These are phyloP conservation scores for Brachyhypopomus occidentalis DNA, from an alignment of 2,113 vertebrate species.

Conservation along the genomic window DNA sequence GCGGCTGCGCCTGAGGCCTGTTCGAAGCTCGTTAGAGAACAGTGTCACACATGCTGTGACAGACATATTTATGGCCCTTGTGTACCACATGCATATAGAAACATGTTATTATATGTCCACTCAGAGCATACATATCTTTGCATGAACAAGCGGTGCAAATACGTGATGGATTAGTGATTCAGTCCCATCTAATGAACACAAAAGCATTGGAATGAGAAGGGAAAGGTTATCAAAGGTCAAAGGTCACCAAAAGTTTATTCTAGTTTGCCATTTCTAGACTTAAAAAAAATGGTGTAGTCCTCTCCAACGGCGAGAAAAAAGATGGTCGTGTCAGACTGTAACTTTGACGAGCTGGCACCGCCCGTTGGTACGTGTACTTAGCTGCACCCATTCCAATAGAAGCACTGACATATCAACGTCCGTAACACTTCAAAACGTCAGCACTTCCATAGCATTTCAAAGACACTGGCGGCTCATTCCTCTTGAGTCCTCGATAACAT, in stretches of 20 bases:
- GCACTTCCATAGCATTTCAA: constrained; percentile 71
- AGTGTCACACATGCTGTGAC: constrained; percentile 40
- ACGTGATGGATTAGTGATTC: constrained; percentile 55
- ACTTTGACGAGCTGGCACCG: constrained; percentile 35
- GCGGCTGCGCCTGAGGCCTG: constrained; percentile 90
- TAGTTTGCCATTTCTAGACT: constrained; percentile 76
- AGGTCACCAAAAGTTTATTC: constrained; percentile 72
- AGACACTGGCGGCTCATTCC: constrained; percentile 55
- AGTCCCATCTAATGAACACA: constrained; percentile 37
- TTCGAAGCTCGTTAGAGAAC: constrained; percentile 35
- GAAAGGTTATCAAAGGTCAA: constrained; percentile 66
- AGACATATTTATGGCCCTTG: constrained; percentile 58
- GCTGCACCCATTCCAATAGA: constrained; percentile 52
- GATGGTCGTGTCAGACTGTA: constrained; percentile 26
- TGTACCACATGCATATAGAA: constrained; percentile 70
- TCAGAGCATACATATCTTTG: constrained; percentile 47
- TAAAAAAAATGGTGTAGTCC: constrained; percentile 69
- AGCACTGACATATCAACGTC: constrained; percentile 73
- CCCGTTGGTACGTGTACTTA: constrained; percentile 46
- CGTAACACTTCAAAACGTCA: constrained; percentile 73
- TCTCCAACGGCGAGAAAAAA: constrained; percentile 64
- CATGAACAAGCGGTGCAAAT: constrained; percentile 68
- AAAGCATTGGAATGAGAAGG: constrained; percentile 63
- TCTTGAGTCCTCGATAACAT: constrained; percentile 38
- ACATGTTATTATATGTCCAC: constrained; percentile 54